phyloP scores from a whole-genome alignment of 2,888 invertebrate species.

The Cryptosula pallasiana region DNA sequence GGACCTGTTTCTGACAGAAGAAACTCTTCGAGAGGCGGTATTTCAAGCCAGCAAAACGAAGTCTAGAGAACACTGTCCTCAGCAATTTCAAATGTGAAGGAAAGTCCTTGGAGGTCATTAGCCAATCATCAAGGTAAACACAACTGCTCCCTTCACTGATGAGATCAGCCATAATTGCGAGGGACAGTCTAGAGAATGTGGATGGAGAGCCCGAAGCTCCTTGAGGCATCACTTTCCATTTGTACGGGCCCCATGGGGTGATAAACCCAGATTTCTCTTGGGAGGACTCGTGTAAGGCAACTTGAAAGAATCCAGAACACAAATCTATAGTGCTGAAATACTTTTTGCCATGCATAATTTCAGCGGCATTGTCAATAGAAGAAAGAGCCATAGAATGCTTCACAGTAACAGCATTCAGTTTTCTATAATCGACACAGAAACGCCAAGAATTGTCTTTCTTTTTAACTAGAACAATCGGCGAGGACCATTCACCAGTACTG shows the following conservation, averaged over 20 bases:
- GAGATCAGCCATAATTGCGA: background rate
- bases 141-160: background rate
- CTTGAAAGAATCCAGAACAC: conserved; percentile 4
- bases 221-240: no score
- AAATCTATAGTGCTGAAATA: conserved; percentile 4
- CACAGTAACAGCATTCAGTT: background rate
- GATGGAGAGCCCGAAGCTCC: background rate
- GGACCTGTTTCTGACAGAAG: no score
- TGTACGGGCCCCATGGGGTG: background rate
- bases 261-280: background rate
- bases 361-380: no score
- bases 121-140: no score
- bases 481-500: no score
- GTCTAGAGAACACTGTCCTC: background rate
- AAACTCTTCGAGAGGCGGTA: background rate
- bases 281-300: no score
- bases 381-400: background rate
- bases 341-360: no score
- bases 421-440: no score
- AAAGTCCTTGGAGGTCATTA: background rate
- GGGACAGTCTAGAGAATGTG: background rate
- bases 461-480: no score
- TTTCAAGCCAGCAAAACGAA: background rate
- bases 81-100: background rate
- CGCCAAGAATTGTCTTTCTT: no score